Base-by-base conservation (phyloP, 2,888 invertebrate genomes). In the Neelides folsomi region DNA sequence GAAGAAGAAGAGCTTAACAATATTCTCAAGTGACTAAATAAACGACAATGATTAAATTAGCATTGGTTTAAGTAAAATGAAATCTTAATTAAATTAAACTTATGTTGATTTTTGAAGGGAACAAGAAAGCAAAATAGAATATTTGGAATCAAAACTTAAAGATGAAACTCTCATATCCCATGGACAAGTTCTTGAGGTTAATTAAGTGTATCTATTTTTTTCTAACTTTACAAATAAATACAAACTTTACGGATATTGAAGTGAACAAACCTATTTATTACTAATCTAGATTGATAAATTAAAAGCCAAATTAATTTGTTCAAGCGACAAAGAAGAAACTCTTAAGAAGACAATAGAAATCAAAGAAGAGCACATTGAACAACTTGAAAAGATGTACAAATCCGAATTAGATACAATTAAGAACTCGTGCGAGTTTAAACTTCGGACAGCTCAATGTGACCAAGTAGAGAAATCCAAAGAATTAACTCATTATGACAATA, bases 1-100 rank as follows among this genome's bases (percentile, higher is more conserved):
- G 64, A 63, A 43, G 63, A 62, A 44, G 52, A 54, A 9, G 60
- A 60, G 39, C 47, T 54, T 6, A 56, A 58, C 41, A 47, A 51
- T 34, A 49, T 53, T 27, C 6, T 49, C 45, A 48, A 19, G 53
- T 51, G n/a, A n/a, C n/a, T 37, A 51, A 13, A 45, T 43, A 47
- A 3, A 54, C 47, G 5, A 40, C 7, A 3, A 13, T 41, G 10
- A 50, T 4, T 15, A 16, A 2, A 18, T 42, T 3, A 16, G 15
- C 13, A 6, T 15, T n/a, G 15, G 7, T 40, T 40, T 15, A 40
- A 40, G 12, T 41, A 15, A 8, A 15, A 10, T 41, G 13, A 41
- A 41, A 12, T 10, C 13, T 41, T 10, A 9, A 41, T 10, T 10
- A 41, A 18, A 9, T 5, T 45, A 40, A 48, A 27, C 35, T 27